phyloP scores from a whole-genome alignment of 2,113 vertebrate genomes.

The Dipodomys stephensi region DNA sequence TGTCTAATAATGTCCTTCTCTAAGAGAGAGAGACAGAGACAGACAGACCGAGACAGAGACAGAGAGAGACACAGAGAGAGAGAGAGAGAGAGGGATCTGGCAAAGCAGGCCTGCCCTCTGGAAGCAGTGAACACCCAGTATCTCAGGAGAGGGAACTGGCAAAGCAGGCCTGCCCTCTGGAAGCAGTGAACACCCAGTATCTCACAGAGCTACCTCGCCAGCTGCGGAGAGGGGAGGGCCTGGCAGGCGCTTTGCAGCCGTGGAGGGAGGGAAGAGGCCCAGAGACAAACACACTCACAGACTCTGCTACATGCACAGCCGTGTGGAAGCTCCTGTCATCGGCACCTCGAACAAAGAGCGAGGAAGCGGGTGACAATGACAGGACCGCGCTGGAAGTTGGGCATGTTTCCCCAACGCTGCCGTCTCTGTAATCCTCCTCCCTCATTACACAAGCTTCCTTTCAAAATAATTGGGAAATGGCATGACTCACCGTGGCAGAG shows the following conservation, averaged over 20 bases:
- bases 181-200: background rate
- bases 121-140: background rate
- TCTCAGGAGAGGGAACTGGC: background rate
- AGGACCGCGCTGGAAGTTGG: conserved; percentile 18
- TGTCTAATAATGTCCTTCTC: too few relatives aligned
- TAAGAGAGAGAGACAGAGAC: too few relatives aligned
- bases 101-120: background rate
- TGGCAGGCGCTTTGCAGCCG: conserved; percentile 56
- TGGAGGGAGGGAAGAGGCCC: conserved; percentile 50
- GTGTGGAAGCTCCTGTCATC: conserved; percentile 68
- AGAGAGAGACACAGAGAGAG: too few relatives aligned
- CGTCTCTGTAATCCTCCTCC: conserved; percentile 62
- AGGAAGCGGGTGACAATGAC: conserved; percentile 47
- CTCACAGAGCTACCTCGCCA: background rate
- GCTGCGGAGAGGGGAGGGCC: conserved; percentile 53
- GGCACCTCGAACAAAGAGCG: background rate
- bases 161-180: background rate
- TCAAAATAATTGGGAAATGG: conserved; percentile 76
- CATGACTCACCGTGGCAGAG: conserved; percentile 21
- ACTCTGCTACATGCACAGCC: background rate
- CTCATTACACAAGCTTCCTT: conserved; percentile 64
- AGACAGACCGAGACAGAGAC: too few relatives aligned
- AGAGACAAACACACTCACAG: conserved; percentile 1
- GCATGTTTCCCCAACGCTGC: conserved; percentile 57
- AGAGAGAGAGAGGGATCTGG: background rate